phyloP scores from a whole-genome alignment of 2,888 invertebrate genomes.

The Phengaris alcon region DNA sequence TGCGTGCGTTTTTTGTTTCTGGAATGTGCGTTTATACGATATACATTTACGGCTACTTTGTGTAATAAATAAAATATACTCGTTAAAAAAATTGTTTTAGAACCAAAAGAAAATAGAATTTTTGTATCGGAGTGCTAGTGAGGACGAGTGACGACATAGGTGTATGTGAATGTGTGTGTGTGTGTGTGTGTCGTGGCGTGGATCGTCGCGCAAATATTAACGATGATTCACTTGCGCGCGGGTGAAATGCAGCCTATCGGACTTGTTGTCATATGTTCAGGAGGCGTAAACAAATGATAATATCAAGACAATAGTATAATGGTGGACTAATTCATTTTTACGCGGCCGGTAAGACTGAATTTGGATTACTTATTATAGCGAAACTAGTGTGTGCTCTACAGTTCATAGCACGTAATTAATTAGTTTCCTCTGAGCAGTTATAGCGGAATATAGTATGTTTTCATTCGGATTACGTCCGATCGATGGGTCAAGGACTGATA shows the following conservation, averaged over 20 bases:
- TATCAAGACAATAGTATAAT: constrained; percentile 64
- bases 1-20: constrained; percentile 59
- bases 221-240: constrained; percentile 78
- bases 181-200: constrained; percentile 70
- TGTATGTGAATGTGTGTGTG: constrained; percentile 58
- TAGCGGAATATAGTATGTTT: constrained; percentile 27
- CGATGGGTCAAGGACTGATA: constrained; percentile 39
- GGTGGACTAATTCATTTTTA: constrained; percentile 68
- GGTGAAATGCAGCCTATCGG: constrained; percentile 77
- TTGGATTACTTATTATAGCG: constrained; percentile 30
- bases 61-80: constrained; percentile 52
- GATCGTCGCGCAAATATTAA: constrained; percentile 78
- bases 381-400: constrained; percentile 5
- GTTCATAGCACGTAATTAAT: not conserved
- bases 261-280: constrained; percentile 76
- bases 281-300: constrained; percentile 73
- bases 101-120: constrained; percentile 47
- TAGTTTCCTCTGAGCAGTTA: constrained; percentile 17
- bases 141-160: constrained; percentile 65
- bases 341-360: constrained; percentile 61
- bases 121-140: constrained; percentile 47
- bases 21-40: constrained; percentile 47
- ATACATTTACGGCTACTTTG: constrained; percentile 50
- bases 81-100: constrained; percentile 47
- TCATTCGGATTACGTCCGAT: constrained; percentile 36